Conservation (phyloP, 2,797 vertebrate species). For the Hirundo rustica region DNA sequence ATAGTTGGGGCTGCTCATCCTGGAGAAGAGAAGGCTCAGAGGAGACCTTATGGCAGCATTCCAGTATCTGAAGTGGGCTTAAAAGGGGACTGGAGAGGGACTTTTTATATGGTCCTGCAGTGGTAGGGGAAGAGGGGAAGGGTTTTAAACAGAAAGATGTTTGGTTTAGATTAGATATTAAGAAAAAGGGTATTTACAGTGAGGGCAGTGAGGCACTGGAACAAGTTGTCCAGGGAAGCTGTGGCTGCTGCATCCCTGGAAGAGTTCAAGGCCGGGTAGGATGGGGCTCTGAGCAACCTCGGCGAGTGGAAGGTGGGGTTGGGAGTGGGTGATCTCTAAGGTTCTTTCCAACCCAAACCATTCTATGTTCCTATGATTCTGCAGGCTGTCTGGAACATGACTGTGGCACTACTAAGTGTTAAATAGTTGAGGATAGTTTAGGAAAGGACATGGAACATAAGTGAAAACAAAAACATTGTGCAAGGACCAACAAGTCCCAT, state of each 20-base stretch:
- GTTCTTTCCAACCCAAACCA: background rate
- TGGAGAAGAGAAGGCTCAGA: background rate
- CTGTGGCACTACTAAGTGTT: background rate
- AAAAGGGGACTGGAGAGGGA: background rate
- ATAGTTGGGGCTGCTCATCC: background rate
- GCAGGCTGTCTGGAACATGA: background rate
- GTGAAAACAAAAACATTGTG: background rate
- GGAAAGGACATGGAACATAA: background rate
- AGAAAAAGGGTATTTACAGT: background rate
- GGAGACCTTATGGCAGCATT: background rate
- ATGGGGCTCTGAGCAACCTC: background rate
- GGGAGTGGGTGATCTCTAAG: too few relatives aligned
- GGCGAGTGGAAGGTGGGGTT: accelerated
- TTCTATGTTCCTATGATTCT: background rate
- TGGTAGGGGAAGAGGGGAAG: too few relatives aligned
- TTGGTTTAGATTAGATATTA: background rate
- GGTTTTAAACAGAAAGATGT: background rate
- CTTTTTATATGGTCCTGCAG: background rate
- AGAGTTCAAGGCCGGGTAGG: background rate
- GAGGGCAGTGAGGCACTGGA: background rate
- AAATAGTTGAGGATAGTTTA: background rate
- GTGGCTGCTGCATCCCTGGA: background rate
- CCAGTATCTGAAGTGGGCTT: background rate
- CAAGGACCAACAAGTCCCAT: background rate
- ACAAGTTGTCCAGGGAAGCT: background rate